Conservation (phyloP, 2,113 vertebrate species). For the Ptilonorhynchus violaceus region DNA sequence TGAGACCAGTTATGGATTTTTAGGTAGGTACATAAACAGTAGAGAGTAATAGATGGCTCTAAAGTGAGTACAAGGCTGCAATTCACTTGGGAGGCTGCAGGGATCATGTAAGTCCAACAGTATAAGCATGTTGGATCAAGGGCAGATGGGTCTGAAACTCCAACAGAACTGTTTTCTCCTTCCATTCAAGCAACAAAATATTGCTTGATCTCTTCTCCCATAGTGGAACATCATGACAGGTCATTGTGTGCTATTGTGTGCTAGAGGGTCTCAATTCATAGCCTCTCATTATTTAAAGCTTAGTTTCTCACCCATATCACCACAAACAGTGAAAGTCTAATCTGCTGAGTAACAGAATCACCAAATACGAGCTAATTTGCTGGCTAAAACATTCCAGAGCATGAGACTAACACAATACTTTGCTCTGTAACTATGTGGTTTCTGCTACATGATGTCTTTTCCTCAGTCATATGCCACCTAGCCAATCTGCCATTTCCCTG, state of each 20-base stretch:
- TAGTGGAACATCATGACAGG: neutral
- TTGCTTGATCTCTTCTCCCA: neutral
- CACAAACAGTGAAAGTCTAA: neutral
- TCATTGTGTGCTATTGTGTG: neutral
- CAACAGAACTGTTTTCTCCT: neutral
- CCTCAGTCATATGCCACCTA: neutral
- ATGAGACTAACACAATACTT: neutral
- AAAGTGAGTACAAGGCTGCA: neutral
- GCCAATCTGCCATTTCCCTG: neutral
- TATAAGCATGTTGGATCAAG: neutral
- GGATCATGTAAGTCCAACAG: neutral
- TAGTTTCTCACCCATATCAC: neutral
- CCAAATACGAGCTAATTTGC: neutral
- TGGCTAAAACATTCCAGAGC: neutral
- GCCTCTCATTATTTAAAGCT: neutral
- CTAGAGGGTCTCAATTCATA: neutral
- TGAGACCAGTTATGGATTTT: constrained; percentile 61
- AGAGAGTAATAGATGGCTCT: neutral
- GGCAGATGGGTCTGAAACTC: neutral
- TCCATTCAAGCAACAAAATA: neutral
- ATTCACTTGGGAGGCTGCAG: neutral
- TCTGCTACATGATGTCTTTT: neutral
- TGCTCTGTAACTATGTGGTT: neutral
- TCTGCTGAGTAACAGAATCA: neutral
- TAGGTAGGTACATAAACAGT: neutral